Evolutionary conservation across 1,140 invertebrate genomes (phyloP), one percentile per base, ranked within the genome.

Genomic region (Lethocerus indicus): DNA sequence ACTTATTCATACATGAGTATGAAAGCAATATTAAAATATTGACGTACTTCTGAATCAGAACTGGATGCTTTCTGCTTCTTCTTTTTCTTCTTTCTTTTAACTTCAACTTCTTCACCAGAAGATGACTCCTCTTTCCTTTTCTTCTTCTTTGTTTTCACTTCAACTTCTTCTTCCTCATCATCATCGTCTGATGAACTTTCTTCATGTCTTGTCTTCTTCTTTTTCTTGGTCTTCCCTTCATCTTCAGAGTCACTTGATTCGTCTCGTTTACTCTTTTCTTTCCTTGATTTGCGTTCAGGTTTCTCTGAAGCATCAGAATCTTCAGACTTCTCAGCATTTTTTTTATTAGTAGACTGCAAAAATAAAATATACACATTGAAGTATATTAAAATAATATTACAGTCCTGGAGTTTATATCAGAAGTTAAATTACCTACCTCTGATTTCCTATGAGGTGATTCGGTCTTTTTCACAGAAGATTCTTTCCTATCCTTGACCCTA

Each of bases 191-290:
- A 71, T 24, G 61, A 65, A 25, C 58, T 58, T 26, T 63, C 61
- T 39, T 66, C 63, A 16, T 26, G 56, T 14, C 58, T 70, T 67
- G 37, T 63, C 63, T 75, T 75, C 63, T 71, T 74, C 61, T 78
- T 78, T 57, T 77, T 78, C 54, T 75, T 73, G 56, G 77, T 76
- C 50, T 75, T 70, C 6, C 76, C 68, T 58, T 81, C 79, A 40
- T 78, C 77, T 36, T 79, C 77, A 56, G 71, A 71, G 21, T 59
- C 63, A 24, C 55, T 58, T 20, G 62, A 60, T 37, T 66, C 62
- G 23, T 62, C 71, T 57, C 54, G 70, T 66, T 60, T 72, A 57
- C 67, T 70, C 61, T 50, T 68, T 61, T 32, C 62, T 60, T 60
- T 72, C 65, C 57, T 71, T 65, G 12, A 60, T 75, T 79, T 56